These are phyloP conservation scores for Rhamphomyia laevipes DNA, from an alignment of 2,888 invertebrate genomes.

Conservation along the genomic window DNA sequence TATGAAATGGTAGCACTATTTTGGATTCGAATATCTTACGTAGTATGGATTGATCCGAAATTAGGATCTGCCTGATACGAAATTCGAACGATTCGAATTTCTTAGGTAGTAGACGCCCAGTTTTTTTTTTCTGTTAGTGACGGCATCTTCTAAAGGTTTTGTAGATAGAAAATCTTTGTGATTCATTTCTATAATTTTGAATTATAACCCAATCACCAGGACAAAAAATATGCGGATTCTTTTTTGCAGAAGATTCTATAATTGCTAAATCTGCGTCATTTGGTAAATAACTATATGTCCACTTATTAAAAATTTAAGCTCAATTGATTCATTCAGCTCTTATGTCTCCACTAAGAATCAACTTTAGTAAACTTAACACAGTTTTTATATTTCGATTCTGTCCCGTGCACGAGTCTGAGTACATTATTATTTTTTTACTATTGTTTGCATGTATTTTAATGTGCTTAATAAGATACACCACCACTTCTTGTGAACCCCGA, in stretches of 20 bases:
- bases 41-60: too few species aligned
- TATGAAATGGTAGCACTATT: too few species aligned
- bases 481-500: constrained; percentile 3
- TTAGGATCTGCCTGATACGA: too few species aligned
- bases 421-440: background rate
- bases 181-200: background rate
- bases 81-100: too few species aligned
- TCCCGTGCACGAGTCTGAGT: constrained; percentile 2
- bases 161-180: background rate
- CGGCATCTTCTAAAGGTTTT: background rate
- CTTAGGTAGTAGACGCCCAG: too few species aligned
- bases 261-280: background rate
- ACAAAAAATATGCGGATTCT: too few species aligned
- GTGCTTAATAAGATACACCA: background rate
- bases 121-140: background rate
- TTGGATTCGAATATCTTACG: too few species aligned
- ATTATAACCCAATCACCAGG: background rate
- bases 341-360: background rate
- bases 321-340: background rate
- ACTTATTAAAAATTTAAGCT: background rate
- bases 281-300: constrained; percentile 2
- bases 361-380: constrained; percentile 2
- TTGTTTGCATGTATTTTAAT: background rate
- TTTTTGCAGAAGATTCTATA: too few species aligned
- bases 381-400: constrained; percentile 6